These are phyloP conservation scores for Phenganax subtilis DNA, from an alignment of 92 coral and sea anemone genomes.

Conservation along the genomic window DNA sequence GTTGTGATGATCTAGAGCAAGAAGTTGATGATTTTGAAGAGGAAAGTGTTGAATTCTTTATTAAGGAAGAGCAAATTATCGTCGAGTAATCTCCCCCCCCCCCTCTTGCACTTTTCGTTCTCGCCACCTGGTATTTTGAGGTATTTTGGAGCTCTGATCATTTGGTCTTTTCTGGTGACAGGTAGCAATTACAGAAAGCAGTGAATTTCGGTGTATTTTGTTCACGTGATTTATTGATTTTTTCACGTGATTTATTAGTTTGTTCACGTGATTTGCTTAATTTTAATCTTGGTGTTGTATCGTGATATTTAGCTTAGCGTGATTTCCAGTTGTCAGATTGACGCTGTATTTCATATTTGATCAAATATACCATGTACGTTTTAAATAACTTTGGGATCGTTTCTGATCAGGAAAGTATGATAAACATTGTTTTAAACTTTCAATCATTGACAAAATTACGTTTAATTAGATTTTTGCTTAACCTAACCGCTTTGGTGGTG, in stretches of 20 bases:
- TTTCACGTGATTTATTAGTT: not conserved
- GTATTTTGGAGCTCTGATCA: conserved; percentile 38
- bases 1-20: conserved; percentile 79
- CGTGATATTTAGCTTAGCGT: not conserved
- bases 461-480: conserved; percentile 25
- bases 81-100: conserved; percentile 68
- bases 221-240: not conserved
- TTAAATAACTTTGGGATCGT: not conserved
- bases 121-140: not conserved
- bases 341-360: not conserved
- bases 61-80: conserved; percentile 81
- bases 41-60: conserved; percentile 97
- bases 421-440: not conserved
- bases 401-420: not conserved
- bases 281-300: not conserved
- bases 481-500: not conserved
- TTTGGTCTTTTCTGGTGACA: conserved; percentile 11
- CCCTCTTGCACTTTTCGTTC: not conserved
- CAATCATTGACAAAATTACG: conserved; percentile 16
- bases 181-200: conserved; percentile 10
- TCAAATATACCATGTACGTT: not conserved
- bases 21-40: conserved; percentile 93
- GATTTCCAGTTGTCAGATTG: not conserved
- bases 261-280: not conserved
- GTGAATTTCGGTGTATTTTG: conserved; percentile 23